phyloP scores from a whole-genome alignment of 2,797 vertebrate species.

The Fratercula arctica region DNA sequence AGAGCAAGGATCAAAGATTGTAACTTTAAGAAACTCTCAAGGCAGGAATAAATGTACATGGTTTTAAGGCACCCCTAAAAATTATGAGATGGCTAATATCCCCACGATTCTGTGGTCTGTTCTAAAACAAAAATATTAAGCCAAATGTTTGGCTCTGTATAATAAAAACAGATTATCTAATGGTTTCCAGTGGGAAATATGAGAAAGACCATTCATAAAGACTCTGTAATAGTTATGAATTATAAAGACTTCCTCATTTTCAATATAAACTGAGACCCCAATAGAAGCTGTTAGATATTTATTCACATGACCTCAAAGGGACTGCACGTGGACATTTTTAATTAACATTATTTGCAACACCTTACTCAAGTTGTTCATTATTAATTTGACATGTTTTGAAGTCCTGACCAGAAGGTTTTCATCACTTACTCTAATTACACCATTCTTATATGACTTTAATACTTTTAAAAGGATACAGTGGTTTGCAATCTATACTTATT shows the following conservation, averaged over 20 bases:
- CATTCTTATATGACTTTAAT: conserved; percentile 33
- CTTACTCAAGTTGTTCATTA: conserved; percentile 30
- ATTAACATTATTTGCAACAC: conserved; percentile 60
- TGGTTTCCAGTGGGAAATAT: conserved; percentile 74
- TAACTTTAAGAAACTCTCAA: conserved; percentile 72
- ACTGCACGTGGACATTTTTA: conserved; percentile 31
- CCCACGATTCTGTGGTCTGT: conserved; percentile 65
- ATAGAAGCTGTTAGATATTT: conserved; percentile 50
- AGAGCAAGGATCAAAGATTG: conserved; percentile 74
- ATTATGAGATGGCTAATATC: conserved; percentile 76
- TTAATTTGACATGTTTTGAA: conserved; percentile 42
- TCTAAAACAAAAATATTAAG: conserved; percentile 72
- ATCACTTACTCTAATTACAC: conserved; percentile 41
- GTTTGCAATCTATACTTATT: conserved; percentile 34
- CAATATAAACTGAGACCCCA: conserved; percentile 46
- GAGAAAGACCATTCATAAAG: conserved; percentile 73
- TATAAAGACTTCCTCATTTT: conserved; percentile 70
- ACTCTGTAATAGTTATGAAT: conserved; percentile 71
- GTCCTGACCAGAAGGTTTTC: conserved; percentile 35
- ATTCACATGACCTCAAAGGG: conserved; percentile 40
- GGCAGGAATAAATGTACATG: conserved; percentile 57
- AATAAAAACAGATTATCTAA: conserved; percentile 79
- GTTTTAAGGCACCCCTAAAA: conserved; percentile 72
- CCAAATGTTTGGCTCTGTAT: conserved; percentile 69
- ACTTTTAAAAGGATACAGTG: conserved; percentile 10